phyloP scores from a whole-genome alignment of 2,797 vertebrate genomes.

The Parauchenoglanis ngamensis region DNA sequence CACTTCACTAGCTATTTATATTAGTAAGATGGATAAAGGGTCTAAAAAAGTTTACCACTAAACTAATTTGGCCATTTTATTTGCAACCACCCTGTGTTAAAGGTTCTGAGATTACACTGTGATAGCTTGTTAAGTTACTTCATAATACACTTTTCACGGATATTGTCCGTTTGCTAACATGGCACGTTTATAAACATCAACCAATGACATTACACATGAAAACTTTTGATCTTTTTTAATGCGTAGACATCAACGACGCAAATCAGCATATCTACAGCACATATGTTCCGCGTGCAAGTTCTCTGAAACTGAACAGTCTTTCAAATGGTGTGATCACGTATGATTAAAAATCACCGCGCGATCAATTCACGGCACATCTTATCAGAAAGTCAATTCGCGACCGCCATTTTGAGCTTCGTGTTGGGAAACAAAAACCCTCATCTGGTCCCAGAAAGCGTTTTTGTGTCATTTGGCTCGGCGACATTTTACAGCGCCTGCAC shows the following conservation, averaged over 20 bases:
- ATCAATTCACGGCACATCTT: neutral
- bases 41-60: neutral
- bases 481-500: slow-evolving; percentile 37
- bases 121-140: neutral
- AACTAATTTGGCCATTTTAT: neutral
- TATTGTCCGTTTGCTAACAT: neutral
- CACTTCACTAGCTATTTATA: neutral
- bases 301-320: neutral
- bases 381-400: neutral
- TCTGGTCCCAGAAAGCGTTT: slow-evolving; percentile 13
- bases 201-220: neutral
- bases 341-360: neutral
- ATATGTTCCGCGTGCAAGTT: neutral
- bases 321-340: neutral
- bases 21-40: neutral
- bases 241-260: too few relatives aligned
- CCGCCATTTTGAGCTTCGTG: neutral
- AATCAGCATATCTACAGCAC: too few relatives aligned
- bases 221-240: neutral
- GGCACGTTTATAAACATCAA: neutral
- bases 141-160: neutral
- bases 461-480: slow-evolving; percentile 23
- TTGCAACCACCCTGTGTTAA: neutral
- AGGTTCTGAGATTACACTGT: neutral
- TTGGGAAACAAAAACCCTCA: neutral